These are phyloP conservation scores for Nasonia giraulti DNA, from an alignment of 1,140 invertebrate species.

Conservation along the genomic window DNA sequence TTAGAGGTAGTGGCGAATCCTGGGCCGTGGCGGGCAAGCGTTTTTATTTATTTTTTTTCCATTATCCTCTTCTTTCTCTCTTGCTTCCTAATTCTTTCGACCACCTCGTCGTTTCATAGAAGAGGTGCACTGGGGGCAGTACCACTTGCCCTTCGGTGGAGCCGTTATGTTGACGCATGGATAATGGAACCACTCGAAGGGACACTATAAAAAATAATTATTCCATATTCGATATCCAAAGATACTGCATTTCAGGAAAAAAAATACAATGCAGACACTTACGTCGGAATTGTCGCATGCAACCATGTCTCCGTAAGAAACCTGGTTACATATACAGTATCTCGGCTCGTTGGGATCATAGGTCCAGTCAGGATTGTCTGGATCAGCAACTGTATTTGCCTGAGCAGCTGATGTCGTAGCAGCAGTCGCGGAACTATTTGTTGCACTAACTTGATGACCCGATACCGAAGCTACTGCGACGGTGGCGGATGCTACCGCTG, in stretches of 20 bases:
- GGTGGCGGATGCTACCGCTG: constrained; percentile 5
- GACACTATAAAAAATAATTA: constrained; percentile 80
- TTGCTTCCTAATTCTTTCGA: constrained; percentile 78
- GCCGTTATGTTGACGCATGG: constrained; percentile 96
- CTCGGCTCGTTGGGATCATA: constrained; percentile 95
- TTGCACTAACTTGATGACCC: neutral
- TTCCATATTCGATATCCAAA: constrained; percentile 22
- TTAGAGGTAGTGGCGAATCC: constrained; percentile 47
- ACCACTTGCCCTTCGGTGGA: constrained; percentile 98
- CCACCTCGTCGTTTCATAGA: constrained; percentile 90
- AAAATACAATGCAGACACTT: constrained; percentile 68
- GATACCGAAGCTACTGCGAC: neutral
- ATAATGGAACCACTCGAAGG: constrained; percentile 99
- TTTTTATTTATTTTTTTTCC: neutral
- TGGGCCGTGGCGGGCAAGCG: neutral
- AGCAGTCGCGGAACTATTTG: neutral
- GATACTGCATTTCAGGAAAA: neutral
- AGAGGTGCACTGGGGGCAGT: constrained; percentile 94
- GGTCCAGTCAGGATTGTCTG: constrained; percentile 83
- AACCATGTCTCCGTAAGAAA: constrained; percentile 99
- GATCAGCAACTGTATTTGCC: constrained; percentile 69
- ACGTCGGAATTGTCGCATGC: constrained; percentile 98
- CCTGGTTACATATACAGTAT: constrained; percentile 98
- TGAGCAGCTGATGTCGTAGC: constrained; percentile 59
- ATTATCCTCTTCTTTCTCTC: neutral